Evolutionary conservation across 2,888 invertebrate genomes (phyloP).

Genomic region (Molorchus minor): DNA sequence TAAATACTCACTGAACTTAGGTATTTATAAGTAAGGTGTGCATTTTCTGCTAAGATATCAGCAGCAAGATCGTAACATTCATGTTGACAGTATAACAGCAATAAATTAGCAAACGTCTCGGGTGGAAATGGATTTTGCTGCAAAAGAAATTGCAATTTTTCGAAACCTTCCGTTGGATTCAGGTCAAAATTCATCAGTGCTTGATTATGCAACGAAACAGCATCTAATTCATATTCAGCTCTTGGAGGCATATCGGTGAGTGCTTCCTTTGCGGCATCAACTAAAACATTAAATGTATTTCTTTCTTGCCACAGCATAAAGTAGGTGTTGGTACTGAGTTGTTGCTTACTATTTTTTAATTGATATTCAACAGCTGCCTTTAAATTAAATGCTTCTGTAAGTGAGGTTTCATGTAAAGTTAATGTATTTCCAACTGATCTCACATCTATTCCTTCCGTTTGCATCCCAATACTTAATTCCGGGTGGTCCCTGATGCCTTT

Average conservation of each 20-base stretch:
- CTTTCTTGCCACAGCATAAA: no score
- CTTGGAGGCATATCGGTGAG: constrained; percentile 91
- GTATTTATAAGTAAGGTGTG: constrained; percentile 95
- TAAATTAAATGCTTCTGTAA: constrained; percentile 97
- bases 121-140: constrained; percentile 97
- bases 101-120: constrained; percentile 95
- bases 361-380: constrained; percentile 99
- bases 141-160: constrained; percentile 91
- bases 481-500: constrained; percentile 96
- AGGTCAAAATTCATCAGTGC: constrained; percentile 86
- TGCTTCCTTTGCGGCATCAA: constrained; percentile 87
- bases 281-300: constrained; percentile 60
- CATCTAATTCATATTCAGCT: constrained; percentile 96
- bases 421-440: constrained; percentile 96
- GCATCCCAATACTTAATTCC: constrained; percentile 96
- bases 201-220: constrained; percentile 96
- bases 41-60: constrained; percentile 96
- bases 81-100: constrained; percentile 95
- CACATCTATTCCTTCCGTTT: constrained; percentile 91
- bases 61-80: constrained; percentile 98
- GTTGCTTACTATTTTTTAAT: constrained; percentile 76
- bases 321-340: no score
- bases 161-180: constrained; percentile 92
- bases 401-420: constrained; percentile 92
- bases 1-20: constrained; percentile 77